A percentile compares a stretch with the other conserved stretches of the same genome.
Conservation (phyloP, 2,888 invertebrate species). For the Amblyteles armatorius region DNA sequence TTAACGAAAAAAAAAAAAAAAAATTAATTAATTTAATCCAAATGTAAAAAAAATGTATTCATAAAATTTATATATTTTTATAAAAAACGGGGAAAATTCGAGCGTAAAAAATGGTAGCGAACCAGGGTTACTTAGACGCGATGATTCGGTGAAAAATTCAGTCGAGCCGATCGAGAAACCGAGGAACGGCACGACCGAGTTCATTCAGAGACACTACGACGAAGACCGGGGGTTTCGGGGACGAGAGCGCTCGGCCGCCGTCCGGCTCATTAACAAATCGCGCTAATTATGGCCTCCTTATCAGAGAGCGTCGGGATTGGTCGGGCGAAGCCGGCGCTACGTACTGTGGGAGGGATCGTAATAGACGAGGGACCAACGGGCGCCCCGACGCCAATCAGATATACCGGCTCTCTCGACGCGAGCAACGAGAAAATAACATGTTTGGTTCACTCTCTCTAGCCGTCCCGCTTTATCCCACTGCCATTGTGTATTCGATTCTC, state of each 20-base stretch:
- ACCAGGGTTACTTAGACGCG: background rate
- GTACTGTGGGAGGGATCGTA: conserved; percentile 78
- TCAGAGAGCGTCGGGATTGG: conserved; percentile 79
- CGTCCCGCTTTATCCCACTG: conserved; percentile 39
- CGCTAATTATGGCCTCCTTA: conserved; percentile 82
- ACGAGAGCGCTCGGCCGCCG: conserved; percentile 64
- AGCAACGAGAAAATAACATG: conserved; percentile 79
- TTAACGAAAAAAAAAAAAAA: background rate
- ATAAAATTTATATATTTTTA: too few relatives aligned
- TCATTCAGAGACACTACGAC: conserved; percentile 56
- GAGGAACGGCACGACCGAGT: conserved; percentile 46
- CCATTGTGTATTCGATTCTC: conserved; percentile 39
- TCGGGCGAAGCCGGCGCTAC: conserved; percentile 68
- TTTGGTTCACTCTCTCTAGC: conserved; percentile 71
- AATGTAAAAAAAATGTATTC: too few relatives aligned
- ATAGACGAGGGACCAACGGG: conserved; percentile 77
- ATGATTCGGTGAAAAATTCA: conserved; percentile 22
- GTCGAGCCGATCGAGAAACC: conserved; percentile 47
- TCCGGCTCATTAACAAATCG: conserved; percentile 80
- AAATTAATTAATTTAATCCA: too few relatives aligned
- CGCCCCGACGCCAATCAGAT: conserved; percentile 77
- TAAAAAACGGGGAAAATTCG: background rate
- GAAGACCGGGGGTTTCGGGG: conserved; percentile 29
- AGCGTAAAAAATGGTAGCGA: background rate
- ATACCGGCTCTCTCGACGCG: conserved; percentile 64